Base-by-base conservation (phyloP, 2,888 invertebrate genomes). In the Tachystola acroxantha region DNA sequence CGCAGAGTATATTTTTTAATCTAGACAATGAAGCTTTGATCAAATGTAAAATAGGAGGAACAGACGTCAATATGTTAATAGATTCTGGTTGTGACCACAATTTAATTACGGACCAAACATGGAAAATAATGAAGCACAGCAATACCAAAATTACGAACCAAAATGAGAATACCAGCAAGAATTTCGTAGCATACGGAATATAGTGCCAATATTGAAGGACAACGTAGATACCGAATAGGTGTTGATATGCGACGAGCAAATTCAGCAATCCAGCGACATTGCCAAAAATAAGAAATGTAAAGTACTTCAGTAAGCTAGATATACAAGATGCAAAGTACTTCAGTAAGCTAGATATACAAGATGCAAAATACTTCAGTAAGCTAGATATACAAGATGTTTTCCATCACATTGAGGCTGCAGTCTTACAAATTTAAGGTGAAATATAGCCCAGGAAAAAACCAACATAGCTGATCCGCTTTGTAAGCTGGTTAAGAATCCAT, bases 381-480 rank as follows among this genome's bases (percentile, higher is more conserved):
- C 40, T 69, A 2, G 70, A 73, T 37, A 37, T 71, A 2, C 57
- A 58, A 30, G 46, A 58, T 14, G 71, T 62, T 1, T 72, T 62
- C 41, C 69, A 74, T 44, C 71, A 74, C 39, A 37, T 73, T 1
- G 16, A 3, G 16, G 3, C 6, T 16, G 16, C 16, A 16, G 6
- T 6, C 16, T 25, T 29, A 27, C 29, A 7, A 3, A 3, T 43
- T 39, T 20, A 39, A 40, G 10, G 39, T 43, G 1, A 28, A 30
- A 9, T 38, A 43, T 13, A 37, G 34, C 22, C 38, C 43, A 9
- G 40, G 38, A 10, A 43, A n/a, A 40, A 27, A 37, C 3, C 11
- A 42, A 42, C 11, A 39, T 39, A 22, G 39, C 39, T 6, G 40
- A 43, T 11, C 26, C 40, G 3, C 1, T 16, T 16, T 16, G n/a